Conservation (phyloP, 2,888 invertebrate species). For the Drosophila pseudotalamancana region DNA sequence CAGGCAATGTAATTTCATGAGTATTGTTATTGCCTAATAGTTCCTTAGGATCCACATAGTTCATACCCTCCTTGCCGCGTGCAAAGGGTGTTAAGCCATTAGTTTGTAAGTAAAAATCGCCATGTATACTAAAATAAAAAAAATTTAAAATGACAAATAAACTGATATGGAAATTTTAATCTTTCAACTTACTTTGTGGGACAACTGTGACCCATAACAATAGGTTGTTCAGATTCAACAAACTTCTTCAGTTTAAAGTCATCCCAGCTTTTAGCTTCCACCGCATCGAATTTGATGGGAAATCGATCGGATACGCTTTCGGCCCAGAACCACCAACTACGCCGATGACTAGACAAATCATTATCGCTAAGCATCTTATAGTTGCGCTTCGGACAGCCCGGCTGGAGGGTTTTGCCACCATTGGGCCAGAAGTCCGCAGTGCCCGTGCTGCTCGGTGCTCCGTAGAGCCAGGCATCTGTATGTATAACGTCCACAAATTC, state of each 20-base stretch:
- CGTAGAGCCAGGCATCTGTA: constrained; percentile 88
- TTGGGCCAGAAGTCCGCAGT: constrained; percentile 88
- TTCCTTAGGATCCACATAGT: constrained; percentile 76
- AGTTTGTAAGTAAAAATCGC: constrained; percentile 83
- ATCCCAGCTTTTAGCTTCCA: constrained; percentile 86
- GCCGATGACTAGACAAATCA: constrained; percentile 87
- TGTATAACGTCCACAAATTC: constrained; percentile 89
- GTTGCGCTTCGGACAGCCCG: constrained; percentile 86
- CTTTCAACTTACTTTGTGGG: constrained; percentile 69
- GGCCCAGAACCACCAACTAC: constrained; percentile 87
- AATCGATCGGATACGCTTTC: constrained; percentile 85
- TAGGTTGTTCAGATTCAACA: constrained; percentile 42
- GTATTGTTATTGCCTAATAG: constrained; percentile 61
- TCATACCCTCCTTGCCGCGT: constrained; percentile 75
- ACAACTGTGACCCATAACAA: constrained; percentile 83
- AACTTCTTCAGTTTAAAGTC: constrained; percentile 85
- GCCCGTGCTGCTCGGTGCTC: constrained; percentile 86
- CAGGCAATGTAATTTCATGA: constrained; percentile 32
- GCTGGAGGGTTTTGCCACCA: constrained; percentile 86
- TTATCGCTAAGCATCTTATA: constrained; percentile 82
- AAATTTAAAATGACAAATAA: background rate
- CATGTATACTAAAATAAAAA: constrained; percentile 67
- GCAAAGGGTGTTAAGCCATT: constrained; percentile 82
- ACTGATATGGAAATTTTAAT: background rate
- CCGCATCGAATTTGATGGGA: constrained; percentile 85